Percentiles rank a stretch among this genome's conserved stretches.
Evolutionary conservation across 2,888 invertebrate genomes (phyloP).

Genomic region (Drymonia ruficornis): DNA sequence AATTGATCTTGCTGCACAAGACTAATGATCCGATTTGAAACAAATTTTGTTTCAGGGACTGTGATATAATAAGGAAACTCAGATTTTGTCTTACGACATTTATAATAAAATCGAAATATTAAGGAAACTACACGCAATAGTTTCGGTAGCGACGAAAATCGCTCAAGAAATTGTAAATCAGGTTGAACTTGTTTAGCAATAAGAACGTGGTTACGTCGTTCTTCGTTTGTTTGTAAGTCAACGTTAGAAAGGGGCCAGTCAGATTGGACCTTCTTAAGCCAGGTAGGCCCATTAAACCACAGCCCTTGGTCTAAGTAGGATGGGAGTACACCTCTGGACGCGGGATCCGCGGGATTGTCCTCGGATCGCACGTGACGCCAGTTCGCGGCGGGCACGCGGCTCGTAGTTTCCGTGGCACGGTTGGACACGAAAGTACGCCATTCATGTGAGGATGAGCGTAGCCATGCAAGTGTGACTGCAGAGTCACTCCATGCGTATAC

Average conservation of each 20-base stretch:
- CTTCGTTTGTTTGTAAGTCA: neutral
- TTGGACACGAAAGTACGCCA: conserved; percentile 18
- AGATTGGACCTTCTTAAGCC: neutral
- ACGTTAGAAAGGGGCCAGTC: neutral
- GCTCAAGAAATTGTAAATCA: neutral
- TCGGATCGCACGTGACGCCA: neutral
- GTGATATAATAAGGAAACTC: too few species aligned
- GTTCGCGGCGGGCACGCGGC: too few species aligned
- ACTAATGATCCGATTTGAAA: too few species aligned
- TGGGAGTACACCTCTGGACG: neutral
- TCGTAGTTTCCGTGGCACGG: conserved; percentile 11
- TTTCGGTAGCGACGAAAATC: neutral
- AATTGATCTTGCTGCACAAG: neutral
- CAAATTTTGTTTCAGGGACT: too few species aligned
- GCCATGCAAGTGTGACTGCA: neutral
- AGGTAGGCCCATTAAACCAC: neutral
- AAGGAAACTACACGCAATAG: too few species aligned
- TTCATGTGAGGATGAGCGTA: neutral
- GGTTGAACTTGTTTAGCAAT: too few species aligned
- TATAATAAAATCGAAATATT: too few species aligned
- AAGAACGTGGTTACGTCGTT: neutral
- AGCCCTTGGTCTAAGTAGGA: neutral
- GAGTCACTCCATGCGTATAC: neutral
- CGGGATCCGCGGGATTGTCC: neutral
- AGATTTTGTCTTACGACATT: too few species aligned